Conservation (phyloP, 92 coral and sea anemone genomes). For the Phymanthus crucifer region DNA sequence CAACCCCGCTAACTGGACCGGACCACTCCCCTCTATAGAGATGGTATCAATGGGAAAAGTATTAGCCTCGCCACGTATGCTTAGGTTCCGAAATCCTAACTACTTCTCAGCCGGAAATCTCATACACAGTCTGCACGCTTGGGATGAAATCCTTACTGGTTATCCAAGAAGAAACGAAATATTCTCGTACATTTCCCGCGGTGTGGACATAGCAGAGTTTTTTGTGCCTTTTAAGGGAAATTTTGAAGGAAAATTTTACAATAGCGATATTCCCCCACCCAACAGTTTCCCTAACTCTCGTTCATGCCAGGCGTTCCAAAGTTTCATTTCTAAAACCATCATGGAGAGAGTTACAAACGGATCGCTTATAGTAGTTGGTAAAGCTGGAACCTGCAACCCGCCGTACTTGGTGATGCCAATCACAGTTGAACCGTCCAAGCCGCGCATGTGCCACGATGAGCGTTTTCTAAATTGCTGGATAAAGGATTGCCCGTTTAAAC, state of each 20-base stretch:
- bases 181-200: conserved; percentile 24
- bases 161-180: conserved; percentile 21
- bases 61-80: conserved; percentile 15
- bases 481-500: conserved; percentile 21
- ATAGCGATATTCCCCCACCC: conserved; percentile 6
- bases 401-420: no score
- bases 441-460: no score
- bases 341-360: conserved; percentile 34
- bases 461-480: conserved; percentile 33
- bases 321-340: conserved; percentile 29
- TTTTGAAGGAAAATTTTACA: conserved; percentile 10
- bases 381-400: no score
- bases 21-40: conserved; percentile 38
- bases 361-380: not conserved
- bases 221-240: conserved; percentile 22
- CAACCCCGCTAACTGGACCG: conserved; percentile 9
- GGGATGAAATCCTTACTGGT: conserved; percentile 7
- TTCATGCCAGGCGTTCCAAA: conserved; percentile 27
- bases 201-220: conserved; percentile 18
- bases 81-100: conserved; percentile 28
- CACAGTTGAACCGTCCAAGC: no score
- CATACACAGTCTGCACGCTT: not conserved
- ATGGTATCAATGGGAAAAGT: conserved; percentile 24
- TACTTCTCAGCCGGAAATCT: conserved; percentile 31
- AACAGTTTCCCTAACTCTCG: conserved; percentile 18